Percentiles rank a stretch among this genome's conserved stretches.
phyloP scores from a whole-genome alignment of 2,888 invertebrate species.

The Hyalella azteca region DNA sequence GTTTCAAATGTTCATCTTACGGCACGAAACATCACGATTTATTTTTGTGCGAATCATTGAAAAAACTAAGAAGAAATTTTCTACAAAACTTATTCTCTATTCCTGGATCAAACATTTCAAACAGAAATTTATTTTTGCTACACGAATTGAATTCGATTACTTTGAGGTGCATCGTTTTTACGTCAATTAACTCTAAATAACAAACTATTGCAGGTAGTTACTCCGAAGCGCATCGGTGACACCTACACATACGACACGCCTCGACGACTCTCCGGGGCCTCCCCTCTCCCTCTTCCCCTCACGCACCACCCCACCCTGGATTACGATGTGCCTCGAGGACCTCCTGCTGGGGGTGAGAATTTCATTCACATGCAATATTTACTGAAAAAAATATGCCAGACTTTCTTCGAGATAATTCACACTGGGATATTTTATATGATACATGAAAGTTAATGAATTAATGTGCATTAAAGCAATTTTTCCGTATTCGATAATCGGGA shows the following conservation, averaged over 20 bases:
- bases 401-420: not conserved
- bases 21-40: too few relatives aligned
- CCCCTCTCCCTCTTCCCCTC: constrained; percentile 31
- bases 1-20: too few relatives aligned
- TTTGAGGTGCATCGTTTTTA: not conserved
- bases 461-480: too few relatives aligned
- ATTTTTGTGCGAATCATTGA: too few relatives aligned
- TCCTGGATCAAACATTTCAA: too few relatives aligned
- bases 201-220: constrained; percentile 62
- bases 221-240: constrained; percentile 73
- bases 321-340: constrained; percentile 61
- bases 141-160: too few relatives aligned
- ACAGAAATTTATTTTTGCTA: too few relatives aligned
- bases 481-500: too few relatives aligned
- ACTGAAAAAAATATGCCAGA: not conserved
- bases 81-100: too few relatives aligned
- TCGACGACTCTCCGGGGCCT: constrained; percentile 53
- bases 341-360: not conserved
- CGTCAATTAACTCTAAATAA: constrained; percentile 35
- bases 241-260: constrained; percentile 63
- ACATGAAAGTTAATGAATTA: too few relatives aligned
- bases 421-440: not conserved
- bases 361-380: not conserved
- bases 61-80: too few relatives aligned
- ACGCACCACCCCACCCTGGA: constrained; percentile 57